Conservation (phyloP, 2,888 invertebrate species). For the Himalopsyche japonica region DNA sequence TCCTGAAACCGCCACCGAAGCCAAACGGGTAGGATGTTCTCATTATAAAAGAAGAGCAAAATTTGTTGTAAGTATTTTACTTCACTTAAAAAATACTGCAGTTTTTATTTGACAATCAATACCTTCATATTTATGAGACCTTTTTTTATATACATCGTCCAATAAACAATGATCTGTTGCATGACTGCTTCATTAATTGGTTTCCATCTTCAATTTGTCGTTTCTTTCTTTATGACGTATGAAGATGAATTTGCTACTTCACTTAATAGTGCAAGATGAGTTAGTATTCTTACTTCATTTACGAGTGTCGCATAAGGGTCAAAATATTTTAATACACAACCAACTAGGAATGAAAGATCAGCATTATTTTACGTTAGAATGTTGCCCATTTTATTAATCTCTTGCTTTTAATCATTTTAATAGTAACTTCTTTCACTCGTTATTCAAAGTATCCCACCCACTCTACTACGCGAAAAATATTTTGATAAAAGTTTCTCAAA, state of each 20-base stretch:
- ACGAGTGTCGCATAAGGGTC: background rate
- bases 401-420: no score
- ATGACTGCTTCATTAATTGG: background rate
- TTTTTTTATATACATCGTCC: background rate
- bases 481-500: no score
- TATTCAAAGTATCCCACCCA: no score
- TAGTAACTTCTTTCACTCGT: no score
- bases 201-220: background rate
- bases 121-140: background rate
- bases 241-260: background rate
- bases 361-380: background rate
- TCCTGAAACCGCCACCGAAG: slow-evolving; percentile 37
- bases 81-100: background rate
- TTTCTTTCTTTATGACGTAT: background rate
- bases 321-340: background rate
- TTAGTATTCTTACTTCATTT: background rate
- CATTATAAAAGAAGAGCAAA: slow-evolving; percentile 85
- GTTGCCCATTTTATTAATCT: background rate
- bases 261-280: background rate
- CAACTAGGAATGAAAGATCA: background rate
- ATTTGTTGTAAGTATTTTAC: slow-evolving; percentile 72
- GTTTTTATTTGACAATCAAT: slow-evolving; percentile 4
- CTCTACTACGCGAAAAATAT: no score
- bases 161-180: background rate
- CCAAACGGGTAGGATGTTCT: slow-evolving; percentile 71